phyloP scores from a whole-genome alignment of 2,797 vertebrate species.

The Girardinus metallicus region DNA sequence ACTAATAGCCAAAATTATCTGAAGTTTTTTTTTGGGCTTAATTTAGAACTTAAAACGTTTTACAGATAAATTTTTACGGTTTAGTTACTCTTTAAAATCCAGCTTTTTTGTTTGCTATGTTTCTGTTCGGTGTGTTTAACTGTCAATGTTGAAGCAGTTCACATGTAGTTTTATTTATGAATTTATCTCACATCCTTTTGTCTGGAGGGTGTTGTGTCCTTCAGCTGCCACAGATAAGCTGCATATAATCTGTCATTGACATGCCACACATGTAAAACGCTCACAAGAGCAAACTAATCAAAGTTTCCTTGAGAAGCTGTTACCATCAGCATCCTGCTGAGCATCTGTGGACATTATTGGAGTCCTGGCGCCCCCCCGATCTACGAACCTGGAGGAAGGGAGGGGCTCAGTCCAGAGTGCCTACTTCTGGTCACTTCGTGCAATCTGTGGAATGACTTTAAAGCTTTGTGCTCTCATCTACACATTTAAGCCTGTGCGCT shows the following conservation, averaged over 20 bases:
- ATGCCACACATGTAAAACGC: slow-evolving; percentile 12
- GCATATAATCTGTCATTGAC: slow-evolving; percentile 1
- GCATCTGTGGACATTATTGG: background rate
- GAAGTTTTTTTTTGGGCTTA: too few species aligned
- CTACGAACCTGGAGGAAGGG: slow-evolving; percentile 15
- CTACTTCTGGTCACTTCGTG: slow-evolving; percentile 34
- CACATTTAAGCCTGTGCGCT: slow-evolving; percentile 57
- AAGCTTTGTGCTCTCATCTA: slow-evolving; percentile 68
- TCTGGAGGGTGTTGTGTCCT: slow-evolving; percentile 1
- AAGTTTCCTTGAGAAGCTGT: slow-evolving; percentile 43
- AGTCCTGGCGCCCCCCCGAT: slow-evolving; percentile 22
- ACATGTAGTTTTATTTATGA: background rate
- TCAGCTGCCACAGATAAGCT: background rate
- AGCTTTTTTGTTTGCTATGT: background rate
- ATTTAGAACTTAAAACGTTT: background rate
- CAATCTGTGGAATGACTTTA: slow-evolving; percentile 71
- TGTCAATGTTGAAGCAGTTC: background rate
- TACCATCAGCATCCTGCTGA: slow-evolving; percentile 41
- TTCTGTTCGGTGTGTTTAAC: too few species aligned
- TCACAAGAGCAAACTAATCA: slow-evolving; percentile 27
- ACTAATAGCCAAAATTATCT: background rate
- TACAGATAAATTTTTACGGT: background rate
- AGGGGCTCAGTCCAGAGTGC: background rate
- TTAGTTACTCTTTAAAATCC: background rate
- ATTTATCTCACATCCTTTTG: slow-evolving; percentile 5